phyloP scores from a whole-genome alignment of 2,888 invertebrate species.

The Watsonalla binaria region DNA sequence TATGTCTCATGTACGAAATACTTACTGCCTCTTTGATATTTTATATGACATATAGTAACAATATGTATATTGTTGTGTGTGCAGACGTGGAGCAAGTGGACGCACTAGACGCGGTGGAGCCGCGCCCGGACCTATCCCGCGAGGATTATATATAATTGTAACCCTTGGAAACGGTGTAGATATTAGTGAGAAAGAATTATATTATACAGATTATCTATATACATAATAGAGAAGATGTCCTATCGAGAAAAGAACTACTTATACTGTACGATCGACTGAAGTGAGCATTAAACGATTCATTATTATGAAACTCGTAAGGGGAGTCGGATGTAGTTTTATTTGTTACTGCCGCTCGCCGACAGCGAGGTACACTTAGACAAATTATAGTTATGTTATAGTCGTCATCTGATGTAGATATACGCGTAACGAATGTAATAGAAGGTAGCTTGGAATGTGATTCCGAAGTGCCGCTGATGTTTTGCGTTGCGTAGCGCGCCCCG shows the following conservation, averaged over 20 bases:
- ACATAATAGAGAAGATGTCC: slow-evolving; percentile 75
- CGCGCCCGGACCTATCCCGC: slow-evolving; percentile 39
- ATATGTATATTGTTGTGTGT: slow-evolving; percentile 17
- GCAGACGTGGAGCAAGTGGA: slow-evolving; percentile 76
- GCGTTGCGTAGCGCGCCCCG: slow-evolving; percentile 53
- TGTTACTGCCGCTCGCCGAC: slow-evolving; percentile 44
- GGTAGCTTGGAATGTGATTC: slow-evolving; percentile 72
- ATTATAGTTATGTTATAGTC: slow-evolving; percentile 44
- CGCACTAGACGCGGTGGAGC: slow-evolving; percentile 49
- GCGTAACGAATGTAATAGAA: slow-evolving; percentile 40
- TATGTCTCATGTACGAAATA: too few species aligned
- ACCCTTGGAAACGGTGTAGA: slow-evolving; percentile 76
- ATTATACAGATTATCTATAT: slow-evolving; percentile 78
- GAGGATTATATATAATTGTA: slow-evolving; percentile 66
- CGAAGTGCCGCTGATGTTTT: slow-evolving; percentile 53
- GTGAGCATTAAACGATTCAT: slow-evolving; percentile 66
- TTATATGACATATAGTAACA: too few species aligned
- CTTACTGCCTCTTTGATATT: too few species aligned
- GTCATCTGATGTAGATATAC: slow-evolving; percentile 43
- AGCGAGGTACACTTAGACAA: slow-evolving; percentile 45
- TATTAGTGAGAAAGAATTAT: slow-evolving; percentile 78
- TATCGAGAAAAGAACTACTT: slow-evolving; percentile 69
- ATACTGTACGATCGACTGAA: slow-evolving; percentile 70
- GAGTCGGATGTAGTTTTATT: slow-evolving; percentile 62
- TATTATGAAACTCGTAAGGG: slow-evolving; percentile 60